Percentiles rank a stretch among this genome's conserved stretches.
phyloP scores from a whole-genome alignment of 2,797 vertebrate species.

The Hydrophis major region DNA sequence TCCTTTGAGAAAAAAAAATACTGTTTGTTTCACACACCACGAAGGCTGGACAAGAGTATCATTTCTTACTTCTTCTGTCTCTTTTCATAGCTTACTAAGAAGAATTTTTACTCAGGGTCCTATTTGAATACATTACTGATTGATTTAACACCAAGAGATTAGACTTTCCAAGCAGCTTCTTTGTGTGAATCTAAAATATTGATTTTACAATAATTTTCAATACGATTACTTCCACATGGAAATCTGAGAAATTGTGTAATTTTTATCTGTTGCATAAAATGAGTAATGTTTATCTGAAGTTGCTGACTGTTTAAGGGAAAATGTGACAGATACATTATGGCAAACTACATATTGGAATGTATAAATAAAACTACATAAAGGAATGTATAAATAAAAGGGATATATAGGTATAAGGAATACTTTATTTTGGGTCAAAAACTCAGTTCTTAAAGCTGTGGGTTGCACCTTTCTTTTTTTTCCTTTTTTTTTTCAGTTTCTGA shows the following conservation, averaged over 20 bases:
- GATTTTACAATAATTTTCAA: not conserved
- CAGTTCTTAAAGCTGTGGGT: not conserved
- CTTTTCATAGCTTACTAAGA: slow-evolving; percentile 63
- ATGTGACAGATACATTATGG: not conserved
- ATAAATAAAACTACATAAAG: not conserved
- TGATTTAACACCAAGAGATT: slow-evolving; percentile 26
- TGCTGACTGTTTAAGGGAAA: not conserved
- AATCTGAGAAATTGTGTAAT: slow-evolving; percentile 6
- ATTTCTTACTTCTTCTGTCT: slow-evolving; percentile 64
- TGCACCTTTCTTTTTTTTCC: not conserved
- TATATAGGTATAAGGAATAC: not conserved
- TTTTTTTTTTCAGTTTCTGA: not conserved
- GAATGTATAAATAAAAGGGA: not conserved
- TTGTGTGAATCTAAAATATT: not conserved
- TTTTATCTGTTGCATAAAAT: not conserved
- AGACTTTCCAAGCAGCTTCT: not conserved
- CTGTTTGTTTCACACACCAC: slow-evolving; percentile 70
- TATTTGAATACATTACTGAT: slow-evolving; percentile 19
- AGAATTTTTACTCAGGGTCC: slow-evolving; percentile 40
- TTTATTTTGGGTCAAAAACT: not conserved
- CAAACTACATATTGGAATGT: not conserved
- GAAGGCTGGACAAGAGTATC: slow-evolving; percentile 69
- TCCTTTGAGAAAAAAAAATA: slow-evolving; percentile 61
- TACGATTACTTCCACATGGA: not conserved
- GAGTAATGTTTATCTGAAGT: not conserved